Evolutionary conservation across 2,797 vertebrate genomes (phyloP).

Genomic region (Gastrophryne carolinensis): DNA sequence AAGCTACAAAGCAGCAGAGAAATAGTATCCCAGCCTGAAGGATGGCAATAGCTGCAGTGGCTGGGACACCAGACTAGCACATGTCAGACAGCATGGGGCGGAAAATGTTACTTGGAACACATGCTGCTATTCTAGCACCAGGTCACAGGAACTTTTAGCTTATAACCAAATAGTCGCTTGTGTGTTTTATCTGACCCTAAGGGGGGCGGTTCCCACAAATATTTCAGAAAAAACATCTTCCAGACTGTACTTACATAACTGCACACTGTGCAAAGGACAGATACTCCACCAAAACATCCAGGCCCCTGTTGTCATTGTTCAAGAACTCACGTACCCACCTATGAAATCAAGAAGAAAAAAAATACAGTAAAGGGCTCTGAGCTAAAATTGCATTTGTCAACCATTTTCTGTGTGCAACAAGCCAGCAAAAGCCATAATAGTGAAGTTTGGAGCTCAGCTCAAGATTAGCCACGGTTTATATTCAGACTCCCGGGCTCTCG

Average conservation of each 20-base stretch:
- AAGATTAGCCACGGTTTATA: not conserved
- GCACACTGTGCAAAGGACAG: slow-evolving; percentile 94
- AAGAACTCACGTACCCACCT: slow-evolving; percentile 98
- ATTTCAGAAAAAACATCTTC: not conserved
- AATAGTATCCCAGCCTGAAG: slow-evolving; percentile 18
- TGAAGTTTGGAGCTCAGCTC: not conserved
- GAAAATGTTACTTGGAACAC: slow-evolving; percentile 24
- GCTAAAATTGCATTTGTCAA: not conserved
- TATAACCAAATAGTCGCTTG: not conserved
- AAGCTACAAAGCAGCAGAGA: slow-evolving; percentile 29
- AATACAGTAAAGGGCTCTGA: not conserved
- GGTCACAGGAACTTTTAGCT: not conserved
- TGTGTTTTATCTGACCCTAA: not conserved
- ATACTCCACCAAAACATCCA: slow-evolving; percentile 94
- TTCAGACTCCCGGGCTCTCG: not conserved
- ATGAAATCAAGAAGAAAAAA: slow-evolving; percentile 44
- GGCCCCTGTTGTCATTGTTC: slow-evolving; percentile 92
- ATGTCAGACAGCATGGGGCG: slow-evolving; percentile 12
- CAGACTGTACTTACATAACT: slow-evolving; percentile 86
- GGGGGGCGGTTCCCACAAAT: not conserved
- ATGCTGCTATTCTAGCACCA: slow-evolving; percentile 34
- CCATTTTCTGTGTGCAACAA: not conserved
- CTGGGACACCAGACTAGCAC: slow-evolving; percentile 9
- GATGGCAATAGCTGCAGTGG: slow-evolving; percentile 13
- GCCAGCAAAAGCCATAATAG: not conserved